Evolutionary conservation across 2,888 invertebrate genomes (phyloP).

Genomic region (Steromphala cineraria): DNA sequence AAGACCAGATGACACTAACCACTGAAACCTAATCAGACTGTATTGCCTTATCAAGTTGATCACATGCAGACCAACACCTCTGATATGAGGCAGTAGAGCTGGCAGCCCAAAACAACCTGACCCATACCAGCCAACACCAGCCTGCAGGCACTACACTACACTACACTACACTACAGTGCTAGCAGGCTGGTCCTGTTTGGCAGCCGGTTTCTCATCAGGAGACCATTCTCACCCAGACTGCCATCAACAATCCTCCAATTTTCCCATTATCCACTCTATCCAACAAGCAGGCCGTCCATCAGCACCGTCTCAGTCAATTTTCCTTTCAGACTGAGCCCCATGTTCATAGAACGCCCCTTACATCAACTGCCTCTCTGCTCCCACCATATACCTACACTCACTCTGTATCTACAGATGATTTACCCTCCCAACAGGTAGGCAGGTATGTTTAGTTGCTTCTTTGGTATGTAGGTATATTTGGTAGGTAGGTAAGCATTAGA

Average conservation of each 20-base stretch:
- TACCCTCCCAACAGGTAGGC: no score
- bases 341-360: neutral
- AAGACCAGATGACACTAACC: conserved; percentile 11
- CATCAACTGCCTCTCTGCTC: neutral
- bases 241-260: conserved; percentile 13
- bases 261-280: conserved; percentile 10
- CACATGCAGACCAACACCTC: conserved; percentile 4
- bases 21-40: conserved; percentile 7
- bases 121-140: neutral
- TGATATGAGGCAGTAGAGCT: neutral
- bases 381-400: no score
- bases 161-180: neutral
- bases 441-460: no score
- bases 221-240: conserved; percentile 4
- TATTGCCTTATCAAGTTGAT: conserved; percentile 1
- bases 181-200: neutral
- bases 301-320: neutral
- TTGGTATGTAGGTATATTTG: no score
- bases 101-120: no score
- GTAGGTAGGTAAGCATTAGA: no score
- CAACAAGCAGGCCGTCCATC: neutral
- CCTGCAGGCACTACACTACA: neutral
- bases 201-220: neutral
- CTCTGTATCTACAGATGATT: no score
- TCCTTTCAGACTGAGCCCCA: neutral